Conservation (phyloP, 2,797 vertebrate species). For the Karalla daura region DNA sequence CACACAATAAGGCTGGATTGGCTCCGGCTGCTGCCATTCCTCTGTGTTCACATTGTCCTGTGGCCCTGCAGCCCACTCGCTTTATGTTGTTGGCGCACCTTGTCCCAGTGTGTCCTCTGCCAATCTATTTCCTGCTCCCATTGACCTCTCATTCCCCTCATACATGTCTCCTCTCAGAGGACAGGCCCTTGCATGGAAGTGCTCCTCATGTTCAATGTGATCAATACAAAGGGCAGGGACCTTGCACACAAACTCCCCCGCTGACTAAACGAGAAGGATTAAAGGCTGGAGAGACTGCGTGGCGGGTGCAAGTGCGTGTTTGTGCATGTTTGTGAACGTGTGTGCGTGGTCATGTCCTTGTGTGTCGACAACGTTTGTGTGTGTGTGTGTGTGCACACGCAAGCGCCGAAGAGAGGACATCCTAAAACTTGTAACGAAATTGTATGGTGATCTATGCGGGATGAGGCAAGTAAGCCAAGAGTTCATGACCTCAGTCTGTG, state of each 20-base stretch:
- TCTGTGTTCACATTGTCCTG: constrained; percentile 51
- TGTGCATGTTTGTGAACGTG: constrained; percentile 43
- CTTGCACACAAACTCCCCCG: constrained; percentile 68
- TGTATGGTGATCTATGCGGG: constrained; percentile 48
- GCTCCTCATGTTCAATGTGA: constrained; percentile 75
- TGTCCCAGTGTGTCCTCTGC: constrained; percentile 57
- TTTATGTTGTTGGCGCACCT: constrained; percentile 49
- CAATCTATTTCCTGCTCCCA: constrained; percentile 65
- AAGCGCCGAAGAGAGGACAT: constrained; percentile 24
- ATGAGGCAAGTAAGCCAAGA: constrained; percentile 44
- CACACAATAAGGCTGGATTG: constrained; percentile 68
- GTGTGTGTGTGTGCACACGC: constrained; percentile 9
- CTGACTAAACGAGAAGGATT: constrained; percentile 73
- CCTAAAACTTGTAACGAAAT: constrained; percentile 74
- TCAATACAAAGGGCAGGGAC: constrained; percentile 81
- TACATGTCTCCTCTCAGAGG: constrained; percentile 70
- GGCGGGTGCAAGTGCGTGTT: constrained; percentile 44
- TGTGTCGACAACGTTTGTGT: constrained; percentile 33
- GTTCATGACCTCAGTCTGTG: constrained; percentile 75
- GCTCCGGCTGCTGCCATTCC: constrained; percentile 42
- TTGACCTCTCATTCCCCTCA: constrained; percentile 74
- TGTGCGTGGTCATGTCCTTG: constrained; percentile 39
- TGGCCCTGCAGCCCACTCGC: constrained; percentile 35
- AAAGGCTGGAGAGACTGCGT: constrained; percentile 59
- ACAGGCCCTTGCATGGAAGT: constrained; percentile 62